A percentile compares a stretch with the other conserved stretches of the same genome.
Conservation (phyloP, 2,797 vertebrate genomes). For the Columba guinea region DNA sequence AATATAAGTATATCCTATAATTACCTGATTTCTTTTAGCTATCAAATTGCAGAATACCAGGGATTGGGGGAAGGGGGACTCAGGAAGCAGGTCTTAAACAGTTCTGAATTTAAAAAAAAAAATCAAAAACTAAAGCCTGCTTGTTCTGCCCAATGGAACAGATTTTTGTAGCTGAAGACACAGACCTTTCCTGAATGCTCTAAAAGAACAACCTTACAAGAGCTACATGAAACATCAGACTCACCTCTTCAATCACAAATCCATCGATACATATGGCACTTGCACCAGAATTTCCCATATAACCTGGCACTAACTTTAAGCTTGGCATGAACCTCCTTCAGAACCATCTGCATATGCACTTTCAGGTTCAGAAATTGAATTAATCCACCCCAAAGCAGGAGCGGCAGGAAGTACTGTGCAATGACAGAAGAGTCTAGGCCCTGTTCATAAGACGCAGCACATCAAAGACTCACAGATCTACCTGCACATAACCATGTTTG, state of each 20-base stretch:
- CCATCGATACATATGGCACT: background rate
- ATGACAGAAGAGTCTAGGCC: background rate
- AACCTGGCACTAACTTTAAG: background rate
- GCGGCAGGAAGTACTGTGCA: background rate
- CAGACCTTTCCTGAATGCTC: background rate
- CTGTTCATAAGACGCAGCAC: background rate
- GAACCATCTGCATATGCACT: background rate
- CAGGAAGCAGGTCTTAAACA: background rate
- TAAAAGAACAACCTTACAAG: background rate
- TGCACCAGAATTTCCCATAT: background rate
- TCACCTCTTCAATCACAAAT: background rate
- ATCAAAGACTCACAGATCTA: background rate
- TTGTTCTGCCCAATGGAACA: background rate
- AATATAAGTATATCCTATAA: background rate
- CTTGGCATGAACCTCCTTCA: background rate
- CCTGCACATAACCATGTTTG: background rate
- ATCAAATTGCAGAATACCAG: background rate
- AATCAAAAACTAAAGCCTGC: background rate
- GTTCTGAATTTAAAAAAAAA: background rate
- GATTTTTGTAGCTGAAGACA: background rate
- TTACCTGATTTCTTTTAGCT: background rate
- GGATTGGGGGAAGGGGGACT: rapidly evolving
- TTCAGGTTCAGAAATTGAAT: background rate
- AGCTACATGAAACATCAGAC: background rate
- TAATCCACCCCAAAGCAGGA: background rate